Evolutionary conservation across 2,888 invertebrate genomes (phyloP), one percentile per base, ranked within the genome.

Genomic region (Troides oblongomaculatus): DNA sequence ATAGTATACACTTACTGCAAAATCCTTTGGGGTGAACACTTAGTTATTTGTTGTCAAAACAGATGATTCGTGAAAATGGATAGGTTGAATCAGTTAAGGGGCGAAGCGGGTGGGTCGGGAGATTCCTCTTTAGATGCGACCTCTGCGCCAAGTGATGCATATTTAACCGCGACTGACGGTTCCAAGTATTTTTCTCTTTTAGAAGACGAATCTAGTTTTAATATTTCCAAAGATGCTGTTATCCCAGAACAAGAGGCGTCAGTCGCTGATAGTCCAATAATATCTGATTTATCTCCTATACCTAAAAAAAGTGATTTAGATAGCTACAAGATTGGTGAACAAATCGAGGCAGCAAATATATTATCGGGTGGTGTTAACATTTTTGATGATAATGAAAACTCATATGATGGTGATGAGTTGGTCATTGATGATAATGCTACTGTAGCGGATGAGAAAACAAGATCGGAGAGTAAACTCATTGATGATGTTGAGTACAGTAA

Each of bases 351-450:
- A 6, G 90, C 90, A 30, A 92, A 92, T 73, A 93, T 93, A 69
- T 75, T 93, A 23, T 92, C 92, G 1, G 92, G 93, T 17, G 92
- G 92, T 72, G 92, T 93, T 21, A 85, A 90, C 69, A 93, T 93
- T 68, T 93, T 93, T 80, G 93, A 93, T 75, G 92, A 92, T 71
- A 92, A 90, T 82, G 92, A 93, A n/a, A 92, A 90, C 76, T 93
- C 93, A 8, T 90, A 88, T 78, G 93, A 93, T 75, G 93, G 90
- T 1, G 82, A 91, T 76, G 92, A 92, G 72, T 82, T 93, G 23
- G 90, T 93, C 25, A 93, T 93, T 69, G 93, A 93, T 81, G 93
- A 93, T 72, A 90, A 90, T 81, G 85, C 80, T 10, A 58, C 72
- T 59, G 84, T 84, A n/a, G 71, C 80, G 17, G 88, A 88, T 68